Base-by-base conservation (phyloP, 2,113 vertebrate species). In the Zosterops hypoxanthus region DNA sequence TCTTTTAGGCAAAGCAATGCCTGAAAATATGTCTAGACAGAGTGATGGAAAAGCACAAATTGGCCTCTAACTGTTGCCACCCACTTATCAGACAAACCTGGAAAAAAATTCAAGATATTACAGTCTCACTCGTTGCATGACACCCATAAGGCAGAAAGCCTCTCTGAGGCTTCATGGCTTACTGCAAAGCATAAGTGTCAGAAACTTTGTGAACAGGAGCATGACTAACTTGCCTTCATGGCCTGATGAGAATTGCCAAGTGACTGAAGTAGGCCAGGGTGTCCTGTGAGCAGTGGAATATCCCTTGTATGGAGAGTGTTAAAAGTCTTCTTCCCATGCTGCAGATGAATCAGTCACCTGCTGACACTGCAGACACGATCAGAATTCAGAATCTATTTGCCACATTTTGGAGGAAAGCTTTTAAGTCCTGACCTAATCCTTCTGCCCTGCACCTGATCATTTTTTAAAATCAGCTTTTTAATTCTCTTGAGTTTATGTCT, bases 41-140 rank as follows among this genome's bases (percentile, higher is more conserved):
- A 22, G 13, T 95, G 92, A 95, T 86, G 77, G 91, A 94, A 97
- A 96, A 96, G 86, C 86, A 90, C 82, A 89, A 86, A 70, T 75
- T 91, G 85, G 88, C 95, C 88, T 95, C 41, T 79, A 96, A 86
- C 81, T 86, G 65, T 68, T 95, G 86, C 93, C 69, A 26, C 71
- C 91, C 93, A 93, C 92, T 88, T 94, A 95, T 85, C 93, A 95
- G 69, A 52, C 59, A 94, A 46, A 56, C 86, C 83, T 86, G 91
- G 95, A 95, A 88, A 65, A 95, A 97, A 94, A 92, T 90, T 82
- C 41, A 96, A 72, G 95, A 69, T 85, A 88, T 28, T 84, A 66
- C 68, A 89, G 55, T 78, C 92, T 76, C 59, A 73, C n/a, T 64
- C 28, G 11, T 79, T 90, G 82, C 60, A 84, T 0, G 6, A 90